phyloP scores from a whole-genome alignment of 2,888 invertebrate species.

The Stegana nigrithorax region DNA sequence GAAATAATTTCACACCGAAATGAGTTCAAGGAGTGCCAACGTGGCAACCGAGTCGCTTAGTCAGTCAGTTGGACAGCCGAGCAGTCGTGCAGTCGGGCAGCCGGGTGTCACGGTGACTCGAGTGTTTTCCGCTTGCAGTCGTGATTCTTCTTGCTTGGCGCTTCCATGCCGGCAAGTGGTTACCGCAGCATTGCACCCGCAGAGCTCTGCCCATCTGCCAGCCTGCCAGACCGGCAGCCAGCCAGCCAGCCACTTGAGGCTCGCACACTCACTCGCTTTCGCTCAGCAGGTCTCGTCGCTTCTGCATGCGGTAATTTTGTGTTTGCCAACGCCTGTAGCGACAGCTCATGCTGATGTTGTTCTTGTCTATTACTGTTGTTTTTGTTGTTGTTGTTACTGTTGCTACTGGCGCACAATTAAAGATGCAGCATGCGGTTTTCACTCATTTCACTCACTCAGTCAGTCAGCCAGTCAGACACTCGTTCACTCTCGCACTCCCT shows the following conservation, averaged over 20 bases:
- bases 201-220: too few relatives aligned
- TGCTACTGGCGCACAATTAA: conserved; percentile 17
- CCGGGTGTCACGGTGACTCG: not conserved
- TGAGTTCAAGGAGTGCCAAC: conserved; percentile 12
- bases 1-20: conserved; percentile 11
- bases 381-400: too few relatives aligned
- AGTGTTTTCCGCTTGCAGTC: not conserved
- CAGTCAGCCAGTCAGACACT: not conserved
- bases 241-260: not conserved
- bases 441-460: not conserved
- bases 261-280: too few relatives aligned
- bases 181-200: too few relatives aligned
- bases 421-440: conserved; percentile 5
- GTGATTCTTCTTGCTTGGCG: too few relatives aligned
- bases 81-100: too few relatives aligned
- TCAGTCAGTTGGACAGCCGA: too few relatives aligned
- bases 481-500: not conserved
- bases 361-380: not conserved
- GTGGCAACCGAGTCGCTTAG: too few relatives aligned
- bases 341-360: not conserved
- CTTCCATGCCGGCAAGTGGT: too few relatives aligned
- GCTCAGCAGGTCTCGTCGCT: not conserved
- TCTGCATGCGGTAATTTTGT: not conserved
- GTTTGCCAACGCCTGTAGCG: not conserved
- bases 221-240: not conserved